phyloP scores from a whole-genome alignment of 2,113 vertebrate species.

The Pygoscelis antarcticus region DNA sequence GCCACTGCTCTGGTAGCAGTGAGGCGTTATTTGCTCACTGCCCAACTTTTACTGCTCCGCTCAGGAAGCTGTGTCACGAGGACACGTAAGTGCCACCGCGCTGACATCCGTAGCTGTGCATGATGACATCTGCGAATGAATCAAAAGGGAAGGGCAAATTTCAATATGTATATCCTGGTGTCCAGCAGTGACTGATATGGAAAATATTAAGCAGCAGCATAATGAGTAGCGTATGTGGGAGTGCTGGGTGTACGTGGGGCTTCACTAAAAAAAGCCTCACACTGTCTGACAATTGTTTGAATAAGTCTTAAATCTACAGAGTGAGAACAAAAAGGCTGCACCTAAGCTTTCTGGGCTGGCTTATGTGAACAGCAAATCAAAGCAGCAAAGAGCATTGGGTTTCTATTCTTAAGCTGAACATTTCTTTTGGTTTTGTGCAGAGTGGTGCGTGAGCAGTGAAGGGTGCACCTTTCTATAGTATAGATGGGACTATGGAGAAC shows the following conservation, averaged over 20 bases:
- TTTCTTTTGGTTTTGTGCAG: neutral
- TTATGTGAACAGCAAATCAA: neutral
- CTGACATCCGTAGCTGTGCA: neutral
- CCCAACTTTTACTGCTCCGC: neutral
- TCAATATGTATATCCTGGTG: neutral
- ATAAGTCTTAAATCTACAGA: neutral
- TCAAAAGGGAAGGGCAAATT: constrained; percentile 32
- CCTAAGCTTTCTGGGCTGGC: neutral
- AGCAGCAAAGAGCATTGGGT: neutral
- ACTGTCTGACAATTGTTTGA: neutral
- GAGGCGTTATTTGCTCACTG: neutral
- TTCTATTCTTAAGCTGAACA: neutral
- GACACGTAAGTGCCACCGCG: neutral
- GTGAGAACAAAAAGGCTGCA: neutral
- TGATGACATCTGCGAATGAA: neutral
- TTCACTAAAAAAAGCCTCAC: neutral
- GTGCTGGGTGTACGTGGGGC: neutral
- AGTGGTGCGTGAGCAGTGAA: fast-evolving
- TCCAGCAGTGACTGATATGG: neutral
- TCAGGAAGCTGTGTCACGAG: neutral
- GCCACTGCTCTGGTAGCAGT: neutral
- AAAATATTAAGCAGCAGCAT: neutral
- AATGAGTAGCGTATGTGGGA: neutral
- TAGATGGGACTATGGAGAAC: fast-evolving
- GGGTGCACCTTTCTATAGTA: fast-evolving